phyloP scores from a whole-genome alignment of 2,888 invertebrate species.

The Acanthococcus lagerstroemiae region DNA sequence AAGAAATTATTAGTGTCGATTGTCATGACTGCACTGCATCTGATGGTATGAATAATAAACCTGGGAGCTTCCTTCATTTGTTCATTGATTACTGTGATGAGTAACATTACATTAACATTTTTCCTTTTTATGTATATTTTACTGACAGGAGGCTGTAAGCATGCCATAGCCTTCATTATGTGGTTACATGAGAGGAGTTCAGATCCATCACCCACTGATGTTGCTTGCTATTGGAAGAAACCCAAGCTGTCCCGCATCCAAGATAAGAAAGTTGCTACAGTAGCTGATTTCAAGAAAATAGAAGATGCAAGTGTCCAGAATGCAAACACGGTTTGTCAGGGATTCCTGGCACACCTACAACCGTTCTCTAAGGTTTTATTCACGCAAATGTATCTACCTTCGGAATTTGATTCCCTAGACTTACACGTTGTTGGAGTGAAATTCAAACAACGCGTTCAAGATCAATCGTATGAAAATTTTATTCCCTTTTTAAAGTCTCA shows the following conservation, averaged over 20 bases:
- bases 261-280: neutral
- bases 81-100: too few species aligned
- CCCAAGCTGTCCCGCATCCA: slow-evolving; percentile 31
- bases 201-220: slow-evolving; percentile 33
- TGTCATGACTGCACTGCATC: slow-evolving; percentile 36
- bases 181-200: slow-evolving; percentile 36
- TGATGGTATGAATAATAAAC: too few species aligned
- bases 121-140: neutral
- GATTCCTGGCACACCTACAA: neutral
- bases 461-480: neutral
- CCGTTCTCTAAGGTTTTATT: neutral
- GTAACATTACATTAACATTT: neutral
- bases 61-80: too few species aligned
- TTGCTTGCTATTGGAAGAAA: slow-evolving; percentile 32
- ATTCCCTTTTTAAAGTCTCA: neutral
- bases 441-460: neutral
- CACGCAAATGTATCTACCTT: neutral
- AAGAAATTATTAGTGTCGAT: slow-evolving; percentile 27
- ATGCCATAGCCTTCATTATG: slow-evolving; percentile 35
- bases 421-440: neutral
- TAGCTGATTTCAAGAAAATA: neutral
- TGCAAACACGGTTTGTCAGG: neutral
- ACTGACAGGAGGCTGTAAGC: slow-evolving; percentile 36
- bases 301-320: neutral
- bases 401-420: neutral